Evolutionary conservation across 2,113 vertebrate genomes (phyloP), one percentile per base, ranked within the genome.

Genomic region (Peromyscus leucopus): DNA sequence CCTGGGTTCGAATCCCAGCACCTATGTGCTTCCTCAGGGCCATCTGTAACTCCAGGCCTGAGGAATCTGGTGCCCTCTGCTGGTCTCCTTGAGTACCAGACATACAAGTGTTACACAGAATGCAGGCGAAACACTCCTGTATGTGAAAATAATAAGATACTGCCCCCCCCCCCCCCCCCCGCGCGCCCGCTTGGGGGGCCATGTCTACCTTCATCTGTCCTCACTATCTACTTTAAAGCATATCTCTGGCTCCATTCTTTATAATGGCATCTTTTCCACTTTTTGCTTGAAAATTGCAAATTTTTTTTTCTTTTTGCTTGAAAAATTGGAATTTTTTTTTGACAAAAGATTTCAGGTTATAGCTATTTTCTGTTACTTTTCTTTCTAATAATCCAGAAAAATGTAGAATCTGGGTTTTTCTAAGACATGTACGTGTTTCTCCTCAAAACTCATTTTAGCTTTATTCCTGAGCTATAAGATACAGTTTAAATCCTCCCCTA

Each of bases 271-370:
- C 19, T 79, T 91, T 31, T 57, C 69, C 8, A 57, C 57, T 31
- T 93, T 93, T 91, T n/a, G 51, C 57, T 84, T 90, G 91, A 96
- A 33, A 84, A 59, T 91, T 94, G 26, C 42, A 80, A n/a, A 19
- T 55, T 93, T 82, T 15, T 61, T 5, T 86, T 90, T n/a, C 57
- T 31, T 93, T 93, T 91, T n/a, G 51, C 57, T 84, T 90, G 91
- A 96, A 33, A 84, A 59, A n/a, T 91, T 94, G 26, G 48, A 80
- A n/a, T 19, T 55, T 93, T 82, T 15, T 61, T 5, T 86, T 90
- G 36, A 11, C 82, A 61, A 90, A 96, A 93, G 15, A 61, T 90
- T 95, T 89, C 75, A 71, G n/a, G 51, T 92, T 84, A 24, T 83
- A 59, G 0, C 91, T 94, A 28, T 4, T 69, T 24, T 71, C 22